phyloP scores from a whole-genome alignment of 2,888 invertebrate species.

The Germaria angustata region DNA sequence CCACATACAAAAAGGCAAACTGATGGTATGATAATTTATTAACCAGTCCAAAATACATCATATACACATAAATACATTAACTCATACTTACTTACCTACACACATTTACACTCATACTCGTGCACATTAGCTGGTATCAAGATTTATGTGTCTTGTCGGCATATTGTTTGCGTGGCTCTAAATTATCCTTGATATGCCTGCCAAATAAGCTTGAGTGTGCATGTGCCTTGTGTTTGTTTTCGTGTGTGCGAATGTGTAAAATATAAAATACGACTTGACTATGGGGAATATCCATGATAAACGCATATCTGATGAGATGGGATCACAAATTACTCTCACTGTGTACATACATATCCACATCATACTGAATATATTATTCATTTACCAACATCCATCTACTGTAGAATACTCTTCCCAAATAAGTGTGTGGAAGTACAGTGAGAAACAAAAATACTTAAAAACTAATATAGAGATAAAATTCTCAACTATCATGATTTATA shows the following conservation, averaged over 20 bases:
- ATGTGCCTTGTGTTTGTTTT: background rate
- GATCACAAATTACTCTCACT: constrained; percentile 65
- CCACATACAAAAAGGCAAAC: constrained; percentile 48
- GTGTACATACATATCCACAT: constrained; percentile 13
- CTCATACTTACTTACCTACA: constrained; percentile 2
- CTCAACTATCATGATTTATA: too few species aligned
- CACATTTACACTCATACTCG: constrained; percentile 1
- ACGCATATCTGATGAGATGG: constrained; percentile 66
- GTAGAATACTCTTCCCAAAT: background rate
- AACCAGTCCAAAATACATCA: constrained; percentile 62
- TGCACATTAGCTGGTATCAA: constrained; percentile 67
- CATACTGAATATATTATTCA: constrained; percentile 30
- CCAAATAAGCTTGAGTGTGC: constrained; percentile 11
- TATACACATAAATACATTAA: constrained; percentile 55
- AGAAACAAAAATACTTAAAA: background rate
- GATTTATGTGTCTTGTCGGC: constrained; percentile 69
- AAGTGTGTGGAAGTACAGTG: constrained; percentile 19
- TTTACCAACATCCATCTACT: background rate
- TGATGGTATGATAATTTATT: constrained; percentile 69
- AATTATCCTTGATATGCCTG: constrained; percentile 67
- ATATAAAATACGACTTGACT: constrained; percentile 63
- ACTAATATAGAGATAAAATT: too few species aligned
- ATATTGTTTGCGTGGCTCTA: constrained; percentile 69
- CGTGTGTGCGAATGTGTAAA: background rate
- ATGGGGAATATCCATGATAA: constrained; percentile 67